phyloP scores from a whole-genome alignment of 1,140 invertebrate genomes.

The Apolygus lucorum region DNA sequence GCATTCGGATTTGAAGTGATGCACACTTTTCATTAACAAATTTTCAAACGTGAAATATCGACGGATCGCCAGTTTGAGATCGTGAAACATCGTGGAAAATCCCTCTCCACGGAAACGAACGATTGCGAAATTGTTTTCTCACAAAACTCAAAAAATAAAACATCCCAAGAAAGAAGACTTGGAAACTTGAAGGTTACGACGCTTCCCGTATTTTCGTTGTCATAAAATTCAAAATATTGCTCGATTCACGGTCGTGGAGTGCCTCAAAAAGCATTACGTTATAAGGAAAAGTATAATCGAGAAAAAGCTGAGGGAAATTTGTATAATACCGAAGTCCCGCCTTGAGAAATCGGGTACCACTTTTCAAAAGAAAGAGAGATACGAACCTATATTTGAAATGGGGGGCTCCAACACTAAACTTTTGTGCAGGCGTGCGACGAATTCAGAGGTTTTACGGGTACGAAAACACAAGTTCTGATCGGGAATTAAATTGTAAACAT shows the following conservation, averaged over 20 bases:
- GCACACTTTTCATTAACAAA: not conserved
- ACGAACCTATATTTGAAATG: not conserved
- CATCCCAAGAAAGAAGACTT: not conserved
- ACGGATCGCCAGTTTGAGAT: not conserved
- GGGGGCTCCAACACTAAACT: not conserved
- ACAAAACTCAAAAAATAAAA: not conserved
- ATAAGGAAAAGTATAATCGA: not conserved
- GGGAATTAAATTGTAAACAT: not conserved
- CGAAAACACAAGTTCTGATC: not conserved
- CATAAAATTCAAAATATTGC: not conserved
- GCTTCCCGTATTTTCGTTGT: not conserved
- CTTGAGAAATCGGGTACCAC: not conserved
- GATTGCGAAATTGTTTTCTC: not conserved
- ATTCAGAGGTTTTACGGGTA: not conserved
- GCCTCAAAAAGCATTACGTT: not conserved
- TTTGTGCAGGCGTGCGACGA: not conserved
- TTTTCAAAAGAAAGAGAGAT: not conserved
- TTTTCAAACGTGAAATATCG: not conserved
- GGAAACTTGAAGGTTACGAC: not conserved
- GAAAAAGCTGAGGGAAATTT: too few relatives aligned
- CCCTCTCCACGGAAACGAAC: not conserved
- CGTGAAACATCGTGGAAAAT: not conserved
- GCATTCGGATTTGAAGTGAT: not conserved
- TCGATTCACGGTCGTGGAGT: not conserved
- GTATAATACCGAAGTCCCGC: not conserved